These are phyloP conservation scores for Camarhynchus parvulus DNA, from an alignment of 2,113 vertebrate species.

Conservation along the genomic window DNA sequence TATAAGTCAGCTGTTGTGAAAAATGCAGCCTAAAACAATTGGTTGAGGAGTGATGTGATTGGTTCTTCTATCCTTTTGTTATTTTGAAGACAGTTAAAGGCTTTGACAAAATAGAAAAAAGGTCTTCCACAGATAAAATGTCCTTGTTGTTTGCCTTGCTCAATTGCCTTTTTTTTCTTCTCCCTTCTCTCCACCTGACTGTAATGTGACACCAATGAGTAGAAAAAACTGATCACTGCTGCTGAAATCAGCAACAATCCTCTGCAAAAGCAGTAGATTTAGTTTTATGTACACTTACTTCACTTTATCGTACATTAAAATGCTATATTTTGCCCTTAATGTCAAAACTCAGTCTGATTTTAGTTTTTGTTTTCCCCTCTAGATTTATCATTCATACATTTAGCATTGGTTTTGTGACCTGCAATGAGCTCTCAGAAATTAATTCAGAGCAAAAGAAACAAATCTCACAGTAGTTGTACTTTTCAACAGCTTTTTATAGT, in stretches of 20 bases:
- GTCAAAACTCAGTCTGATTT: constrained; percentile 23
- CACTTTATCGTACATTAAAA: constrained; percentile 21
- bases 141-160: constrained; percentile 21
- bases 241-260: constrained; percentile 45
- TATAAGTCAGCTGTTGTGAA: background rate
- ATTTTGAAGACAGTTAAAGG: background rate
- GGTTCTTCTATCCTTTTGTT: background rate
- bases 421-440: constrained; percentile 8
- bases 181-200: background rate
- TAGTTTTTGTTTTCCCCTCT: background rate
- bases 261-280: background rate
- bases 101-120: background rate
- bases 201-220: background rate
- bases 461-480: constrained; percentile 13
- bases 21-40: background rate
- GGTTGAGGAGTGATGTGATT: background rate
- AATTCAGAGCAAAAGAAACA: constrained; percentile 57
- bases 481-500: constrained; percentile 41
- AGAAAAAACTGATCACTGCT: constrained; percentile 50
- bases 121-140: background rate
- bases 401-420: background rate
- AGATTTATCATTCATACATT: background rate
- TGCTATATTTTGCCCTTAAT: constrained; percentile 25
- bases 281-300: constrained; percentile 12
- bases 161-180: background rate